A percentile compares a stretch with the other conserved stretches of the same genome.
These are phyloP conservation scores for Dendroctonus ponderosae DNA, from an alignment of 1,140 invertebrate genomes.

Conservation along the genomic window DNA sequence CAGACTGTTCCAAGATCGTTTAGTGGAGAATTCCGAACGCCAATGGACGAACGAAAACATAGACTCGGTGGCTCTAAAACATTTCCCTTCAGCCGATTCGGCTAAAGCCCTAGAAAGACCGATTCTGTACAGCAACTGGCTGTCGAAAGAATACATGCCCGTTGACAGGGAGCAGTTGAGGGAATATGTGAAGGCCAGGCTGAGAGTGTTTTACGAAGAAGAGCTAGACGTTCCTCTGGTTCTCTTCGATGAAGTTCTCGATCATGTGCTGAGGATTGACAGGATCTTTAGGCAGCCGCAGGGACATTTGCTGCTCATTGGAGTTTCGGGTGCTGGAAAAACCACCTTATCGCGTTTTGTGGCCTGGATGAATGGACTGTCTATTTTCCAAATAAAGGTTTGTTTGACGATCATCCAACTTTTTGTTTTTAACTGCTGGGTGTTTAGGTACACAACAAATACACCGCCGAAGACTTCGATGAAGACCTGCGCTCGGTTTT, in stretches of 20 bases:
- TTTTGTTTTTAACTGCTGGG: not conserved
- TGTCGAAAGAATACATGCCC: slow-evolving; percentile 97
- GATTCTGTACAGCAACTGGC: slow-evolving; percentile 98
- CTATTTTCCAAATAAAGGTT: slow-evolving; percentile 92
- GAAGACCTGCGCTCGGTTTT: slow-evolving; percentile 95
- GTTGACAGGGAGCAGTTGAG: slow-evolving; percentile 92
- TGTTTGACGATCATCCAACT: not conserved
- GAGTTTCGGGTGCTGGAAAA: slow-evolving; percentile 97
- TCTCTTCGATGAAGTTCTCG: slow-evolving; percentile 97
- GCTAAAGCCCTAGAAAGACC: slow-evolving; percentile 85
- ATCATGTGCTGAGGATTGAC: slow-evolving; percentile 98
- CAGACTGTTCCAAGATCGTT: slow-evolving; percentile 92
- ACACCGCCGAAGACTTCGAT: slow-evolving; percentile 97
- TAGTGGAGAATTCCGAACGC: slow-evolving; percentile 93
- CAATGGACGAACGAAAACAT: slow-evolving; percentile 99
- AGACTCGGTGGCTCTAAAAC: slow-evolving; percentile 88
- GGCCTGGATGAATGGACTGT: slow-evolving; percentile 99
- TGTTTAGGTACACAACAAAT: slow-evolving; percentile 90
- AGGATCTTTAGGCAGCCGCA: slow-evolving; percentile 96
- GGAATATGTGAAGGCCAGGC: slow-evolving; percentile 94
- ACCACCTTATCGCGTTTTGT: slow-evolving; percentile 98
- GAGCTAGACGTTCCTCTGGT: slow-evolving; percentile 98
- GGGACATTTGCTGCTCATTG: slow-evolving; percentile 94
- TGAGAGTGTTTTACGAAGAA: slow-evolving; percentile 99
- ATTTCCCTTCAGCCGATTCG: slow-evolving; percentile 89